Percentiles rank a stretch among this genome's conserved stretches.
Evolutionary conservation across 2,797 vertebrate genomes (phyloP).

Genomic region (Megalops cyprinoides): DNA sequence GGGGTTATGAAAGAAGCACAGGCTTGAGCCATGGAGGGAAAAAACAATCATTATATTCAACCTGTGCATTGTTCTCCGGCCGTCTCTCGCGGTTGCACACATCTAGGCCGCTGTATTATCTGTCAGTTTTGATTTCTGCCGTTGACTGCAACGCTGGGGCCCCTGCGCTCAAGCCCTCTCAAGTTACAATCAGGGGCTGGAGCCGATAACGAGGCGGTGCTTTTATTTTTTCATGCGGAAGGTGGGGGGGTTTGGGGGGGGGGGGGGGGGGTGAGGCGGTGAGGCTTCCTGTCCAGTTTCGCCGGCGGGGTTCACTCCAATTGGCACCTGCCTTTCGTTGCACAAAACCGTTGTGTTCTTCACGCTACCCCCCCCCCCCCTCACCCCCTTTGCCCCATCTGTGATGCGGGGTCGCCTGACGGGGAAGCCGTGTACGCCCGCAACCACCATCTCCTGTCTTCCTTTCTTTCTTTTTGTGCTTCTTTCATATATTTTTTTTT

Average conservation of each 20-base stretch:
- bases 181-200: conserved; percentile 29
- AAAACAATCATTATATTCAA: conserved; percentile 66
- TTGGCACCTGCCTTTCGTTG: background rate
- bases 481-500: background rate
- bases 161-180: conserved; percentile 22
- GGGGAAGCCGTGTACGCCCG: conserved; percentile 66
- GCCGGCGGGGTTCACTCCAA: background rate
- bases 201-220: conserved; percentile 7
- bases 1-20: conserved; percentile 64
- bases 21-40: conserved; percentile 61
- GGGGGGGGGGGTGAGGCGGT: background rate
- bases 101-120: conserved; percentile 23
- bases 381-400: conserved; percentile 9
- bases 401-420: too few species aligned
- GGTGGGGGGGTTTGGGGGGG: background rate
- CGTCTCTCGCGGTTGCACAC: conserved; percentile 15
- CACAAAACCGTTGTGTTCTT: background rate
- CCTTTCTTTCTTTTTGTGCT: conserved; percentile 17
- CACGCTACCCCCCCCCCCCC: conserved; percentile 11
- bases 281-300: too few species aligned
- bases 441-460: conserved; percentile 19
- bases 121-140: conserved; percentile 34
- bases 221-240: background rate
- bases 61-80: conserved; percentile 58
- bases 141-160: conserved; percentile 16